phyloP scores from a whole-genome alignment of 2,888 invertebrate species.

The Drosophila cognata region DNA sequence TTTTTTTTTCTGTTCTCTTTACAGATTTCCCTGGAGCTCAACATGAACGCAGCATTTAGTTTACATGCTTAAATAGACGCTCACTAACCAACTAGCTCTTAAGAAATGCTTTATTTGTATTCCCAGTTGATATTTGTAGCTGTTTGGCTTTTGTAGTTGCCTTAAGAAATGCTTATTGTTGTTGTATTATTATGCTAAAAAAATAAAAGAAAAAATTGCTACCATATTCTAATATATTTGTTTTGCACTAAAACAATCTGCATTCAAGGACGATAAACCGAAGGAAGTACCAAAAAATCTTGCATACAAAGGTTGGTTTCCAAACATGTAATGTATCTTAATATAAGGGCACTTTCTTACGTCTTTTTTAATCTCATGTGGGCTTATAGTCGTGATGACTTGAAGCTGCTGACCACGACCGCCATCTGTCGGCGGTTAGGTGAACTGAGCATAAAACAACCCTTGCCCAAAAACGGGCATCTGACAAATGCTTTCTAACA shows the following conservation, averaged over 20 bases:
- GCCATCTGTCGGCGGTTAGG: conserved; percentile 63
- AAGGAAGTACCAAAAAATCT: conserved; percentile 4
- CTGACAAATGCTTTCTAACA: conserved; percentile 69
- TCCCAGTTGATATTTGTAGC: conserved; percentile 43
- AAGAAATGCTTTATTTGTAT: conserved; percentile 57
- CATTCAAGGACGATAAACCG: not conserved
- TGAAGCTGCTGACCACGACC: conserved; percentile 7
- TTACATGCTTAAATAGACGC: conserved; percentile 57
- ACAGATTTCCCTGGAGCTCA: conserved; percentile 45
- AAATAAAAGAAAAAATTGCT: not conserved
- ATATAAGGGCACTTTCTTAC: not conserved
- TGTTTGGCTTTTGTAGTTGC: conserved; percentile 57
- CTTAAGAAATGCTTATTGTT: conserved; percentile 35
- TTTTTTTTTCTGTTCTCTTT: conserved; percentile 45
- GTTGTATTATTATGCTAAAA: conserved; percentile 45
- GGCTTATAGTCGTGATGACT: not conserved
- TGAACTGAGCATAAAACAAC: conserved; percentile 44
- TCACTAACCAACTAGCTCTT: conserved; percentile 62
- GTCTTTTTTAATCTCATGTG: not conserved
- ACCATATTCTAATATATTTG: conserved; percentile 22
- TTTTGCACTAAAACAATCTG: conserved; percentile 14
- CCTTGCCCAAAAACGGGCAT: conserved; percentile 23
- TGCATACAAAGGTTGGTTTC: conserved; percentile 17
- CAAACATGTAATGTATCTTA: conserved; percentile 16
- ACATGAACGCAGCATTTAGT: conserved; percentile 35